phyloP scores from a whole-genome alignment of 2,888 invertebrate genomes.

The Brachylomia viminalis region DNA sequence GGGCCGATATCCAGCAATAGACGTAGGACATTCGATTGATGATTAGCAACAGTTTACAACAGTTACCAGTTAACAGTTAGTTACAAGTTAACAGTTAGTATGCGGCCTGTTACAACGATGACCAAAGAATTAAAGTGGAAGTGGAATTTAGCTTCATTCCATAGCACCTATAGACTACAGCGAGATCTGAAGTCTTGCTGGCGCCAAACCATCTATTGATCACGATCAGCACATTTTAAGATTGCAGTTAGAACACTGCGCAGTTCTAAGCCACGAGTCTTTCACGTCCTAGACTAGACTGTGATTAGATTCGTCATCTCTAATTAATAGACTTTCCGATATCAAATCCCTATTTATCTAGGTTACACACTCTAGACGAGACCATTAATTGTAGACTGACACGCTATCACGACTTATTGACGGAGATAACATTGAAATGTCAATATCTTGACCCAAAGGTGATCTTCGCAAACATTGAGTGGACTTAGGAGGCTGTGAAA shows the following conservation, averaged over 20 bases:
- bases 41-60: too few species aligned
- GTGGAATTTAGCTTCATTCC: too few species aligned
- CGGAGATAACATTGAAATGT: conserved; percentile 18
- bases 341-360: conserved; percentile 41
- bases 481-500: background rate
- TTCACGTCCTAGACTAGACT: background rate
- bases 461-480: background rate
- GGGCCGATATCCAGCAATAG: too few species aligned
- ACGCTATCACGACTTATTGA: conserved; percentile 5
- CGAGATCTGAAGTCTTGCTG: background rate
- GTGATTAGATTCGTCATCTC: conserved; percentile 4
- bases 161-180: too few species aligned
- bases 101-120: too few species aligned
- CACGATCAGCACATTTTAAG: background rate
- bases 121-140: too few species aligned
- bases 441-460: conserved; percentile 5
- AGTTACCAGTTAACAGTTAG: too few species aligned
- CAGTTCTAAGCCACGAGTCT: background rate
- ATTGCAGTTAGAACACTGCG: background rate
- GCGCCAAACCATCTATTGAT: background rate
- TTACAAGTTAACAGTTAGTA: too few species aligned
- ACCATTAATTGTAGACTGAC: conserved; percentile 30
- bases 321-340: conserved; percentile 25
- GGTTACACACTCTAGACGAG: conserved; percentile 27
- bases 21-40: too few species aligned